Evolutionary conservation across 64 coral and sea anemone genomes (phyloP).

Genomic region (Cladopsammia gracilis): DNA sequence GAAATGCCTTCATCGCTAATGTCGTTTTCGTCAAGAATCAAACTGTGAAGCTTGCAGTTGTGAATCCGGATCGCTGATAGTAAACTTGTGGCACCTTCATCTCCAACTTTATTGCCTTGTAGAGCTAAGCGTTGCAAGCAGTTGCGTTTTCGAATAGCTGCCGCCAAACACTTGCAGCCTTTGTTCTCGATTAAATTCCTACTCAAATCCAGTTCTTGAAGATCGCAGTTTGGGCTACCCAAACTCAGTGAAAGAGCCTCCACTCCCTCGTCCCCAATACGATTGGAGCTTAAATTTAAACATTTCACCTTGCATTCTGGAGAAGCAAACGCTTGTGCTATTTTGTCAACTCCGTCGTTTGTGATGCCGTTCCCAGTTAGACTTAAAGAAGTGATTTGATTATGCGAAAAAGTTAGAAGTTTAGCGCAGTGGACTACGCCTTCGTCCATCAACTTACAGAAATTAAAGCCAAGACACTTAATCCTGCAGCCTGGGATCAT

Average conservation of each 20-base stretch:
- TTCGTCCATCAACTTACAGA: neutral
- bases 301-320: neutral
- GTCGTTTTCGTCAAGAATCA: neutral
- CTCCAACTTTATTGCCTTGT: neutral
- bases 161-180: neutral
- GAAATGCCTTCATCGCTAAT: neutral
- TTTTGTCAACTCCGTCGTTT: neutral
- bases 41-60: constrained; percentile 11
- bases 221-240: neutral
- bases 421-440: neutral
- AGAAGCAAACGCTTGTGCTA: neutral
- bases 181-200: neutral
- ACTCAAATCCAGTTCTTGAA: constrained; percentile 29
- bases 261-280: neutral
- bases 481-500: neutral
- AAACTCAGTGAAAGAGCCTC: neutral
- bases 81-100: neutral
- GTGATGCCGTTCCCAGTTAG: constrained; percentile 10
- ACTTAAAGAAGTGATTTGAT: neutral
- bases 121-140: neutral
- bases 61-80: constrained; percentile 11
- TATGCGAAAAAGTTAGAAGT: neutral
- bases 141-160: constrained; percentile 8
- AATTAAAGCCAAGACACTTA: neutral
- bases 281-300: neutral